These are phyloP conservation scores for Epinotia bilunana DNA, from an alignment of 2,888 invertebrate species.

Conservation along the genomic window DNA sequence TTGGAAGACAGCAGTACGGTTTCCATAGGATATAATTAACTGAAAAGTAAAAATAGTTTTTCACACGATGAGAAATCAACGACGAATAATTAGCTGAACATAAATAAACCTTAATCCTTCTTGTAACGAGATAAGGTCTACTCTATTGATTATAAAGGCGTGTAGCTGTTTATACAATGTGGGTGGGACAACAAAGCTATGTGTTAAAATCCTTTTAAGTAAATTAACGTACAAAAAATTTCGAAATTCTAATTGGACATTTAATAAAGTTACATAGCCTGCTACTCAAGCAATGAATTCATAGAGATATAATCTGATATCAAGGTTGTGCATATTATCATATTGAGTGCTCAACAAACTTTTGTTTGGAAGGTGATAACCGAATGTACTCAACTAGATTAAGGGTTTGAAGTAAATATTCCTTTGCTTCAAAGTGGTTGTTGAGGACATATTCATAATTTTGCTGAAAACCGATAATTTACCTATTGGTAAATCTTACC, in stretches of 20 bases:
- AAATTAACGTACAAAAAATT: neutral
- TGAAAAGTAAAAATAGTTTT: slow-evolving; percentile 26
- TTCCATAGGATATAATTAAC: slow-evolving; percentile 34
- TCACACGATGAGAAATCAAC: neutral
- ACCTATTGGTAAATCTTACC: slow-evolving; percentile 48
- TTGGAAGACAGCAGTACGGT: slow-evolving; percentile 33
- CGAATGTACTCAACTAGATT: too few species aligned
- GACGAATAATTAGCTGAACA: too few species aligned
- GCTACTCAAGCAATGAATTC: neutral
- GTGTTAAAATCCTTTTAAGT: too few species aligned
- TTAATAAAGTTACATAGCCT: neutral
- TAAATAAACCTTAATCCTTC: too few species aligned
- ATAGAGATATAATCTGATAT: neutral
- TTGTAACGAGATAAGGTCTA: neutral
- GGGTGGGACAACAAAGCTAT: too few species aligned
- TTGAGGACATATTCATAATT: too few species aligned
- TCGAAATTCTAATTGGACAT: neutral
- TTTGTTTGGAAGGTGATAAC: neutral
- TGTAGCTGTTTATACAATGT: neutral
- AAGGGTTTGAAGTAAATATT: too few species aligned
- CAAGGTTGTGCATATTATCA: neutral
- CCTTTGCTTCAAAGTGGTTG: too few species aligned
- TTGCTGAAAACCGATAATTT: too few species aligned
- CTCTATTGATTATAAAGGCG: neutral
- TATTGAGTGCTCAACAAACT: neutral